Conservation (phyloP, 1,140 invertebrate species). For the Drosophila pseudoananassae region DNA sequence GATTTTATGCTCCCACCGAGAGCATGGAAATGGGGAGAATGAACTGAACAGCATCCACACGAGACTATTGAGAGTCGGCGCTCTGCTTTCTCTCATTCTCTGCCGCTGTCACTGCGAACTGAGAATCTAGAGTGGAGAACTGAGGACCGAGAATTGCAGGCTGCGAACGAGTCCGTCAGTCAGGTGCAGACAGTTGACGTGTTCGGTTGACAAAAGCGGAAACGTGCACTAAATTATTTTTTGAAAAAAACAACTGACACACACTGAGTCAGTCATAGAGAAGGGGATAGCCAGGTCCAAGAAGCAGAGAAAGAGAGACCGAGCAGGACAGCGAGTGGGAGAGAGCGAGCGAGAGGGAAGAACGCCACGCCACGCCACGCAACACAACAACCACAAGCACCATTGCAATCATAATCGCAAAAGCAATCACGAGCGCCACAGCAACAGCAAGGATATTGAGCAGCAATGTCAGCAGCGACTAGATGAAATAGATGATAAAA, state of each 20-base stretch:
- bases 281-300: slow-evolving; percentile 15
- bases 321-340: slow-evolving; percentile 2
- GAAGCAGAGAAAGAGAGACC: slow-evolving; percentile 10
- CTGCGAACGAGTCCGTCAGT: slow-evolving; percentile 57
- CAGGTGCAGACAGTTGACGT: slow-evolving; percentile 84
- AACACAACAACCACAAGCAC: slow-evolving; percentile 5
- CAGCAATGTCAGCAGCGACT: slow-evolving; percentile 28
- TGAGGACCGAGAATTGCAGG: slow-evolving; percentile 24
- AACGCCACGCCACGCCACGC: slow-evolving; percentile 15
- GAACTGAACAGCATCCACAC: slow-evolving; percentile 69
- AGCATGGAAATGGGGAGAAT: slow-evolving; percentile 12
- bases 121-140: slow-evolving; percentile 18
- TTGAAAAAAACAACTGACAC: slow-evolving; percentile 26
- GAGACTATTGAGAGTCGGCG: slow-evolving; percentile 37
- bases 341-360: slow-evolving; percentile 4
- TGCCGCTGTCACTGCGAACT: slow-evolving; percentile 1
- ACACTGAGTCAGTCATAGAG: slow-evolving; percentile 21
- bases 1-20: slow-evolving; percentile 5
- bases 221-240: slow-evolving; percentile 42
- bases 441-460: slow-evolving; percentile 1
- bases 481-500: slow-evolving; percentile 32
- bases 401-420: slow-evolving; percentile 3
- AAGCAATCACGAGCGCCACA: neutral
- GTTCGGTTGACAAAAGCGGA: slow-evolving; percentile 80
- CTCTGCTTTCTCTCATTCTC: slow-evolving; percentile 54